Conservation (phyloP, 1,140 invertebrate species). For the Manduca sexta region DNA sequence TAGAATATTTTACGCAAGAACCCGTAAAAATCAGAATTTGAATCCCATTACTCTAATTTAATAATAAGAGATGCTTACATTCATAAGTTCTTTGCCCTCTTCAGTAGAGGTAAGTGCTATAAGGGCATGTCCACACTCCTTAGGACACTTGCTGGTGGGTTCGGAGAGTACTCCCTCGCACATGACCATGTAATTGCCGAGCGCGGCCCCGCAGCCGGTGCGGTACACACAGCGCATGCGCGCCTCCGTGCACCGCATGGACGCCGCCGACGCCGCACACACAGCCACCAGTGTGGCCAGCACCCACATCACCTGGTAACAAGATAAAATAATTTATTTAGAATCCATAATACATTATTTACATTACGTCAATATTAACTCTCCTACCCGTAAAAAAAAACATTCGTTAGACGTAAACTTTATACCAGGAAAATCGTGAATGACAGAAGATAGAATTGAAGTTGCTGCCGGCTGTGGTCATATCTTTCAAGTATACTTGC, state of each 20-base stretch:
- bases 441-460: too few species aligned
- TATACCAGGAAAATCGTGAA: too few species aligned
- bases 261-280: conserved; percentile 27
- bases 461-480: too few species aligned
- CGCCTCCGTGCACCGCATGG: conserved; percentile 78
- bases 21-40: too few species aligned
- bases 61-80: conserved; percentile 33
- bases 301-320: conserved; percentile 60
- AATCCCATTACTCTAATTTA: too few species aligned
- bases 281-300: conserved; percentile 41
- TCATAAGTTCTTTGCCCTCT: conserved; percentile 81
- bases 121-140: conserved; percentile 81
- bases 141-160: conserved; percentile 75
- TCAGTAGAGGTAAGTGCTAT: conserved; percentile 85
- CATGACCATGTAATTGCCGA: conserved; percentile 82
- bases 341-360: too few species aligned
- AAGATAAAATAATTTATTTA: too few species aligned
- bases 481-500: too few species aligned
- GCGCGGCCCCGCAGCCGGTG: conserved; percentile 81
- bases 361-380: too few species aligned
- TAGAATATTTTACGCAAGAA: too few species aligned
- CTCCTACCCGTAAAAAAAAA: too few species aligned
- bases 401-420: too few species aligned
- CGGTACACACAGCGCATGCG: conserved; percentile 81
- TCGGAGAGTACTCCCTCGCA: conserved; percentile 80